Evolutionary conservation across 2,888 invertebrate species (phyloP).

Genomic region (Trilocha varians): DNA sequence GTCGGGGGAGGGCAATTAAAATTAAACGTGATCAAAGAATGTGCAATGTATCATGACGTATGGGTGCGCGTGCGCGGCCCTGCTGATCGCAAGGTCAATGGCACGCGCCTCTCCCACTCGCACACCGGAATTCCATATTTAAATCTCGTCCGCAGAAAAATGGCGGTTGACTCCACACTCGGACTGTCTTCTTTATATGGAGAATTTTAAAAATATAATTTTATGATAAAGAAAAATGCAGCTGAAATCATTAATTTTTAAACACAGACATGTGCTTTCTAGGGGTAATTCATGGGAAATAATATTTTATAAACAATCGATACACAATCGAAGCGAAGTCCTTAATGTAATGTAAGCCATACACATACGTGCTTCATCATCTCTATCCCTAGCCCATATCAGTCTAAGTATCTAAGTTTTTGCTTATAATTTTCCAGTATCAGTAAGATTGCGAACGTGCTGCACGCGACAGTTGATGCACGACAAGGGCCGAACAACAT

Average conservation of each 20-base stretch:
- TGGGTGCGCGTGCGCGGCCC: slow-evolving; percentile 58
- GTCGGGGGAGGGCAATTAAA: neutral
- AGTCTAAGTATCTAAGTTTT: no score
- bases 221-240: no score
- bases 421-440: neutral
- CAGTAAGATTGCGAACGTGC: neutral
- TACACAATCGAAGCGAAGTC: no score
- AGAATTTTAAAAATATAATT: neutral
- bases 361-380: no score
- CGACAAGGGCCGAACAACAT: neutral
- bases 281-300: no score
- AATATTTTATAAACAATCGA: no score
- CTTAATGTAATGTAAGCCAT: no score
- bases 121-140: slow-evolving; percentile 74
- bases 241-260: no score
- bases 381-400: no score
- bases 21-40: neutral
- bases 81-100: slow-evolving; percentile 66
- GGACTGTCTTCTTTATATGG: slow-evolving; percentile 24
- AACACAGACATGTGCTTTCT: no score
- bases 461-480: neutral
- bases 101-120: slow-evolving; percentile 70
- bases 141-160: slow-evolving; percentile 74
- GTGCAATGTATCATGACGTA: neutral
- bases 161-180: slow-evolving; percentile 67